Conservation (phyloP, 2,888 invertebrate species). For the Cyclophora punctaria region DNA sequence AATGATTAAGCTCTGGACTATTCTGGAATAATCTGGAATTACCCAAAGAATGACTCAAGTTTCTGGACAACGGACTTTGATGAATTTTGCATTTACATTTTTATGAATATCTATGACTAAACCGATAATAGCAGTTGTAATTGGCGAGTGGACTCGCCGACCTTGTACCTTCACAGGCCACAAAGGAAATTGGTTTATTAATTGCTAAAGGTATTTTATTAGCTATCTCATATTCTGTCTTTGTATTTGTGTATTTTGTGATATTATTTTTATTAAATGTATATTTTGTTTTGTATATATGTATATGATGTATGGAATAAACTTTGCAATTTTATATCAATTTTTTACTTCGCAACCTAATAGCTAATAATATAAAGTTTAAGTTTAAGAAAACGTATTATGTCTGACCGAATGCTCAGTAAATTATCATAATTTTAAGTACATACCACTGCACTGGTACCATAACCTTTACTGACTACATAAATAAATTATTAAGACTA, state of each 20-base stretch:
- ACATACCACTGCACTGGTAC: no score
- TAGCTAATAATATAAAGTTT: no score
- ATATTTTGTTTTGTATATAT: background rate
- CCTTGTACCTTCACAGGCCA: slow-evolving; percentile 36
- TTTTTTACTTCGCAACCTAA: no score
- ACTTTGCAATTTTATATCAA: slow-evolving; percentile 20
- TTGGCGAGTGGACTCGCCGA: slow-evolving; percentile 35
- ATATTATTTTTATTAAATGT: slow-evolving; percentile 16
- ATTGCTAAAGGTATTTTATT: slow-evolving; percentile 27
- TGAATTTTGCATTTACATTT: slow-evolving; percentile 43
- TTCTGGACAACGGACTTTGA: slow-evolving; percentile 25
- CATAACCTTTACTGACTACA: no score
- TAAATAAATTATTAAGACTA: slow-evolving; percentile 11
- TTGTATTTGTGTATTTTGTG: slow-evolving; percentile 21
- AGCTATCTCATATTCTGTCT: slow-evolving; percentile 22
- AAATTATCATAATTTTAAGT: no score
- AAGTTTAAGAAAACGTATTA: no score
- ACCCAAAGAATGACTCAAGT: background rate
- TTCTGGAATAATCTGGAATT: no score
- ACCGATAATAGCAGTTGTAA: slow-evolving; percentile 37
- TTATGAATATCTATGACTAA: slow-evolving; percentile 29
- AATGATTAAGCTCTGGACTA: slow-evolving; percentile 21
- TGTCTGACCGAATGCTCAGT: no score
- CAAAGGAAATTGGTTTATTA: slow-evolving; percentile 38
- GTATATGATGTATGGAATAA: slow-evolving; percentile 21